phyloP scores from a whole-genome alignment of 2,888 invertebrate species.

The Drosophila atripex region DNA sequence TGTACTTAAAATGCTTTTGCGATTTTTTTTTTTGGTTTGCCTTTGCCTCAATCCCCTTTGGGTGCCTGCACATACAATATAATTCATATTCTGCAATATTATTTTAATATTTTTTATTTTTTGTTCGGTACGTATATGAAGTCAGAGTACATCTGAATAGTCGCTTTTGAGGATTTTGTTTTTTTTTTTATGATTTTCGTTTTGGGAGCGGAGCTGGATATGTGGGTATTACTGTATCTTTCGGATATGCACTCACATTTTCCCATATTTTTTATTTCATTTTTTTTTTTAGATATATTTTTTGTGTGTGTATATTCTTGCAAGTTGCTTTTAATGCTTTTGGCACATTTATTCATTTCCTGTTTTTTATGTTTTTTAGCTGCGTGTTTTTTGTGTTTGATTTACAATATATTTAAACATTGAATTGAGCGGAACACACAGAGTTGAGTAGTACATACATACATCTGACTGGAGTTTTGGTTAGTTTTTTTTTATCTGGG shows the following conservation, averaged over 20 bases:
- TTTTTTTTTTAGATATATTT: slow-evolving; percentile 6
- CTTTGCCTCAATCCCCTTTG: background rate
- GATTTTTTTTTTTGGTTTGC: background rate
- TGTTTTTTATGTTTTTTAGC: slow-evolving; percentile 2
- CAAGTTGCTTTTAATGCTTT: slow-evolving; percentile 53
- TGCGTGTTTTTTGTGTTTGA: slow-evolving; percentile 26
- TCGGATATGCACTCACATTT: slow-evolving; percentile 46
- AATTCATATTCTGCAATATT: slow-evolving; percentile 1
- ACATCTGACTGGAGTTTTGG: background rate
- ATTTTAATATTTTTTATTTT: background rate
- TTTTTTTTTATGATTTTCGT: background rate
- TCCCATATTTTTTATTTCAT: slow-evolving; percentile 24
- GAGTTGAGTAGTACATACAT: slow-evolving; percentile 9
- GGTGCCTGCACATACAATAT: background rate
- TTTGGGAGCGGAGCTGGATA: slow-evolving; percentile 7
- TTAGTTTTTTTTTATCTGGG: background rate
- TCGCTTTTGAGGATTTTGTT: slow-evolving; percentile 14
- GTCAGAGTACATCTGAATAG: slow-evolving; percentile 62
- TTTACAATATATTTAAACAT: slow-evolving; percentile 54
- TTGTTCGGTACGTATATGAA: slow-evolving; percentile 64
- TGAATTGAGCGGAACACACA: slow-evolving; percentile 46
- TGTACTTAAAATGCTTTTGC: slow-evolving; percentile 46
- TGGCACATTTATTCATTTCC: slow-evolving; percentile 57
- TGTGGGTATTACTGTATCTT: slow-evolving; percentile 30
- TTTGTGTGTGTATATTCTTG: slow-evolving; percentile 14